Percentiles rank a stretch among this genome's conserved stretches.
Evolutionary conservation across 2,797 vertebrate species (phyloP).

Genomic region (Gymnoscopelus microlampas): DNA sequence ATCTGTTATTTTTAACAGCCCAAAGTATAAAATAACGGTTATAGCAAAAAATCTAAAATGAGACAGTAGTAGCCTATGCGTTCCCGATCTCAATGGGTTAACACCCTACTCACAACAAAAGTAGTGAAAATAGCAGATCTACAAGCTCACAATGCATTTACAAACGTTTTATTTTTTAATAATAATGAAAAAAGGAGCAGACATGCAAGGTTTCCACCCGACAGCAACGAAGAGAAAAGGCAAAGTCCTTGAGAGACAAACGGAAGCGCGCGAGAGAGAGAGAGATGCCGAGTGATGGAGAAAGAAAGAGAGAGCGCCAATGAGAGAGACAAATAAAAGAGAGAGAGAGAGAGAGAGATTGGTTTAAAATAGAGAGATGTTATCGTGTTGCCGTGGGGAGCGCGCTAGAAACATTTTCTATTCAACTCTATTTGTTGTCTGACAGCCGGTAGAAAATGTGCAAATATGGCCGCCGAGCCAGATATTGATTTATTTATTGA

Average conservation of each 20-base stretch:
- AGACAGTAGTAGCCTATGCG: too few species aligned
- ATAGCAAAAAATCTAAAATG: too few species aligned
- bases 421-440: slow-evolving; percentile 63
- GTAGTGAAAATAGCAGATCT: too few species aligned
- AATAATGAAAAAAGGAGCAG: too few species aligned
- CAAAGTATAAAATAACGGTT: too few species aligned
- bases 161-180: too few species aligned
- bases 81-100: too few species aligned
- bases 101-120: too few species aligned
- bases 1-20: too few species aligned
- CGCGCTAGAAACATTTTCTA: slow-evolving; percentile 60
- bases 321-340: too few species aligned
- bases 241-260: slow-evolving; percentile 5
- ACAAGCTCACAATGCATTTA: too few species aligned
- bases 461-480: slow-evolving; percentile 56
- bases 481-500: slow-evolving; percentile 71
- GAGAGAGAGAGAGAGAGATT: slow-evolving; percentile 6
- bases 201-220: too few species aligned
- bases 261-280: slow-evolving; percentile 21
- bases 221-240: neutral
- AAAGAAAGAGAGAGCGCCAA: slow-evolving; percentile 7
- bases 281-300: slow-evolving; percentile 20
- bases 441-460: slow-evolving; percentile 66
- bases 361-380: slow-evolving; percentile 56
- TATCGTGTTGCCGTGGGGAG: slow-evolving; percentile 58